Evolutionary conservation across 1,140 invertebrate genomes (phyloP), one percentile per base, ranked within the genome.

Genomic region (Aphelinus atriplicis): DNA sequence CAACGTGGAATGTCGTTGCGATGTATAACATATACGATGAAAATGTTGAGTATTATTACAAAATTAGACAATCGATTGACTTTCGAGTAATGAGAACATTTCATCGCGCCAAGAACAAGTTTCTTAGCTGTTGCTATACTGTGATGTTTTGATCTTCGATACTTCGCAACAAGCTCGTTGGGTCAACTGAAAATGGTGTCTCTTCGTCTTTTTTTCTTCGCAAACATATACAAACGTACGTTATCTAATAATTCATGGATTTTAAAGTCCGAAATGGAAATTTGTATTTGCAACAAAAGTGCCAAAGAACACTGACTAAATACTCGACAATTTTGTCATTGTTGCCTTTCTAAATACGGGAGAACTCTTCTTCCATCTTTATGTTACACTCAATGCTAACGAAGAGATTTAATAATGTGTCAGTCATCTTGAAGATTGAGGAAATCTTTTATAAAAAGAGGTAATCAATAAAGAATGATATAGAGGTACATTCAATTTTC

Each of bases 41-140:
- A 80, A 78, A 73, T 62, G 80, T 83, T 78, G 76, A 81, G 78
- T 82, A 83, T 80, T 83, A 81, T 77, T 79, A 83, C 80, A 75
- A 81, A 75, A 76, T 78, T 80, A 81, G 79, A 79, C 79, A 80
- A 83, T 83, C 78, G 71, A 79, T 81, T 81, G 77, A 77, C 67
- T 78, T 75, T 62, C 73, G 69, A 77, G 71, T 80, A 81, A 81
- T 75, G 72, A 81, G 78, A 82, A 62, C 78, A 78, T 83, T 81
- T 79, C 66, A 74, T 74, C 76, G 67, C 75, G 66, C 57, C 48
- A 71, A 66, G 66, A 50, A 56, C 61, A 62, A 71, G 55, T 75
- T 71, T 71, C 46, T 75, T 65, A 64, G 55, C 67, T 75, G 45
- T 75, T 60, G 73, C 67, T 66, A 76, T 10, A 61, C 75, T 76